phyloP scores from a whole-genome alignment of 2,797 vertebrate genomes.

The Melanotaenia parkinsoni region DNA sequence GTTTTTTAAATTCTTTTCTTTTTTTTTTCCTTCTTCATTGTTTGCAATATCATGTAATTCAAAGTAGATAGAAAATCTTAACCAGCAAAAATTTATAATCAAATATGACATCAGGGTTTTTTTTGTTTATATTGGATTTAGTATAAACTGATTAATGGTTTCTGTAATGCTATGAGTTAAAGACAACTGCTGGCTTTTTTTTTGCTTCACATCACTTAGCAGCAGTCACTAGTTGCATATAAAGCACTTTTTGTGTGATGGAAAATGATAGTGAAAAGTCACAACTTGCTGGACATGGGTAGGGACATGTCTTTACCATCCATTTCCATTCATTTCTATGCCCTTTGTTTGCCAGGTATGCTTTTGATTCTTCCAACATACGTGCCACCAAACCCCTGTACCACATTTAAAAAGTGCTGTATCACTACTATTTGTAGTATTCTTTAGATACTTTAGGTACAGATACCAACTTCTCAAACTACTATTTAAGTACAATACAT shows the following conservation, averaged over 20 bases:
- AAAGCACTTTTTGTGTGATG: too few relatives aligned
- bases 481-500: slow-evolving; percentile 11
- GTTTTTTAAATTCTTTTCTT: background rate
- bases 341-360: background rate
- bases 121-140: too few relatives aligned
- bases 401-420: background rate
- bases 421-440: background rate
- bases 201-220: background rate
- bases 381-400: background rate
- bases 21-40: background rate
- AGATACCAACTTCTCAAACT: background rate
- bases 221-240: too few relatives aligned
- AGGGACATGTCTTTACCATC: too few relatives aligned
- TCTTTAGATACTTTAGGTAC: background rate
- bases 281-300: too few relatives aligned
- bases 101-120: too few relatives aligned
- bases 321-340: too few relatives aligned
- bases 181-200: background rate
- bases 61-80: too few relatives aligned
- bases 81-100: too few relatives aligned
- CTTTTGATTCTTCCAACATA: background rate
- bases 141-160: background rate
- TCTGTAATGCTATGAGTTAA: background rate
- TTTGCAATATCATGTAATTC: background rate
- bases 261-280: too few relatives aligned